phyloP scores from a whole-genome alignment of 1,140 invertebrate genomes.

The Idris sp. region DNA sequence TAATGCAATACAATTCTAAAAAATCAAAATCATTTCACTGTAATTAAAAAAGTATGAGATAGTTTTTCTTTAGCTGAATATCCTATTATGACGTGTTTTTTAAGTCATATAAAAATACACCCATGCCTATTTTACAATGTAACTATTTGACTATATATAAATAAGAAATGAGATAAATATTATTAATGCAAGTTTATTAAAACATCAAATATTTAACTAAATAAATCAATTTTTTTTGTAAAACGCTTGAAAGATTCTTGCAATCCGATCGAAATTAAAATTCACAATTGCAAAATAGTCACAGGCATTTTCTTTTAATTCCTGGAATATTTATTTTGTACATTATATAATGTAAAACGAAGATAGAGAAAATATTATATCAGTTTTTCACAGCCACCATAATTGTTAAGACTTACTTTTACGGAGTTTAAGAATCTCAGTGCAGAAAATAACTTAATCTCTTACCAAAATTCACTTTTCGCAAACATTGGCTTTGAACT shows the following conservation, averaged over 20 bases:
- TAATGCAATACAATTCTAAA: no score
- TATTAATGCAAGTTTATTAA: not conserved
- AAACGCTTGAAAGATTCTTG: not conserved
- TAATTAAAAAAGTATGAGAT: no score
- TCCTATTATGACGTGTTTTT: conserved; percentile 3
- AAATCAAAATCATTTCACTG: no score
- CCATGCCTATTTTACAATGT: conserved; percentile 19
- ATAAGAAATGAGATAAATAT: not conserved
- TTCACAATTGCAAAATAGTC: conserved; percentile 20
- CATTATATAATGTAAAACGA: conserved; percentile 43
- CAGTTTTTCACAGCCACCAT: conserved; percentile 63
- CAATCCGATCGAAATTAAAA: no score
- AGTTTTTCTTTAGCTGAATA: no score
- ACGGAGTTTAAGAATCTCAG: conserved; percentile 39
- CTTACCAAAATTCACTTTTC: not conserved
- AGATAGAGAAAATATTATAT: conserved; percentile 50
- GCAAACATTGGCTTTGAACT: no score
- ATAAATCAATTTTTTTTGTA: conserved; percentile 1
- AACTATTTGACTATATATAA: not conserved
- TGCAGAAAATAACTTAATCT: conserved; percentile 28
- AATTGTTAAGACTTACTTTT: conserved; percentile 61
- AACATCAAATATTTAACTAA: not conserved
- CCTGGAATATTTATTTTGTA: conserved; percentile 33
- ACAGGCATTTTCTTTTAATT: conserved; percentile 12
- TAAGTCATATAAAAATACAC: conserved; percentile 23